Evolutionary conservation across 53 echinoderm and acorn worm species (phyloP).

Genomic region (Patiria pectinifera): DNA sequence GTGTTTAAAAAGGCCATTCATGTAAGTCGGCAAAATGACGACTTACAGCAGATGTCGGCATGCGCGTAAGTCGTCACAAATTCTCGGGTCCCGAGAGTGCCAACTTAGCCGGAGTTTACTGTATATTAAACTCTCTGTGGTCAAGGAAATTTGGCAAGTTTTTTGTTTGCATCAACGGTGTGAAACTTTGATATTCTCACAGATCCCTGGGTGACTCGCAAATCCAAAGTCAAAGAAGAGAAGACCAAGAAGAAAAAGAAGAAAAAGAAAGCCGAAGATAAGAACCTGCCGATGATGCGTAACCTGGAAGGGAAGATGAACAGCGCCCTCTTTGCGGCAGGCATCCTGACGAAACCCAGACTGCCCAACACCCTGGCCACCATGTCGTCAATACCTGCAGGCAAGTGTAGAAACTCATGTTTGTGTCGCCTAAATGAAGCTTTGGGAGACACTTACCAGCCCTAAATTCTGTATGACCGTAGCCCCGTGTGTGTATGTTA

Average conservation of each 20-base stretch:
- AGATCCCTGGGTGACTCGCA: conserved; percentile 94
- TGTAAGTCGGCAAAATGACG: too few species aligned
- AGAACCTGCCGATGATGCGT: conserved; percentile 15
- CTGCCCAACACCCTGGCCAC: conserved; percentile 5
- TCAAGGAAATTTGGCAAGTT: background rate
- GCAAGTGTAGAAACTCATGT: background rate
- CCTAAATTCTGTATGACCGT: too few species aligned
- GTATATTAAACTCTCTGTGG: background rate
- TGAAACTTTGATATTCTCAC: background rate
- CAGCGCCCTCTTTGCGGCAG: conserved; percentile 86
- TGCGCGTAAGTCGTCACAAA: too few species aligned
- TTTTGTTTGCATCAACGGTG: background rate
- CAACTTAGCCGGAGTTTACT: too few species aligned
- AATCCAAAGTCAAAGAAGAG: conserved; percentile 60
- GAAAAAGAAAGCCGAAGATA: conserved; percentile 23
- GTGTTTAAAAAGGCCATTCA: too few species aligned
- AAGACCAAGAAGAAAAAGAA: conserved; percentile 78
- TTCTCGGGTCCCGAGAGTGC: too few species aligned
- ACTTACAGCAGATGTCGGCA: too few species aligned
- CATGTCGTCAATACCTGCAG: conserved; percentile 42
- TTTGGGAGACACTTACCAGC: too few species aligned
- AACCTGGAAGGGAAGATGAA: conserved; percentile 50
- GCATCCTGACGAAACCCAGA: conserved; percentile 69
- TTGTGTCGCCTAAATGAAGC: too few species aligned
- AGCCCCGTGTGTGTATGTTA: too few species aligned